Percentiles rank a stretch among this genome's conserved stretches.
Conservation (phyloP, 2,888 invertebrate species). For the Baronia brevicornis region DNA sequence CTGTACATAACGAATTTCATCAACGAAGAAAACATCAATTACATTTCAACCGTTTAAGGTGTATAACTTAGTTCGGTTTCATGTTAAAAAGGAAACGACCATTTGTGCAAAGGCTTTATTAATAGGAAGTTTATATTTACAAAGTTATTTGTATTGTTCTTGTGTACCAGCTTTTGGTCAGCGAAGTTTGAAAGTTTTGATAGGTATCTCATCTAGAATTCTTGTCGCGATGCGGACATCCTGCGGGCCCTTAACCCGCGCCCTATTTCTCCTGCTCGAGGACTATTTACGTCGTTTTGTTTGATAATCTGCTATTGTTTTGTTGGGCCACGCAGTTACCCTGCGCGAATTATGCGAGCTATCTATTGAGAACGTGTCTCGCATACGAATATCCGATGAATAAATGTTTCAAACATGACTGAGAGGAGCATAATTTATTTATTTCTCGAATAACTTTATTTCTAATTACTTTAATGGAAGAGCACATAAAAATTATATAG, state of each 20-base stretch:
- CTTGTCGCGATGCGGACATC: constrained; percentile 61
- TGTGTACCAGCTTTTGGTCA: not conserved
- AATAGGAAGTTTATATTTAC: too few relatives aligned
- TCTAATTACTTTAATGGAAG: constrained; percentile 15
- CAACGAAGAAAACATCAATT: too few relatives aligned
- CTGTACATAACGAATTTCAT: too few relatives aligned
- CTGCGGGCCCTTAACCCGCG: constrained; percentile 65
- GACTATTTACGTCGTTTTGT: constrained; percentile 72
- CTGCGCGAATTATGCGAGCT: constrained; percentile 69
- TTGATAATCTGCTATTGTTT: constrained; percentile 74
- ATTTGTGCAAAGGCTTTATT: too few relatives aligned
- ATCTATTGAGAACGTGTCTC: constrained; percentile 65
- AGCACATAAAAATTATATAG: constrained; percentile 1
- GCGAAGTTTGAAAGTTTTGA: constrained; percentile 14
- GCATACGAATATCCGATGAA: constrained; percentile 62
- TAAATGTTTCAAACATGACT: constrained; percentile 36
- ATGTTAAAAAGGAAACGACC: too few relatives aligned
- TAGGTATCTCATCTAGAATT: constrained; percentile 63
- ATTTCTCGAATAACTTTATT: constrained; percentile 13
- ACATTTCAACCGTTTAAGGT: too few relatives aligned
- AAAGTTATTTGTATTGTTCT: too few relatives aligned
- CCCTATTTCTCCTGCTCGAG: constrained; percentile 61
- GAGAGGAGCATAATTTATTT: constrained; percentile 20
- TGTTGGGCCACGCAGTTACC: constrained; percentile 54
- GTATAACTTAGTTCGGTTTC: too few relatives aligned